Conservation (phyloP, 1,140 invertebrate genomes). For the Hypothenemus hampei region DNA sequence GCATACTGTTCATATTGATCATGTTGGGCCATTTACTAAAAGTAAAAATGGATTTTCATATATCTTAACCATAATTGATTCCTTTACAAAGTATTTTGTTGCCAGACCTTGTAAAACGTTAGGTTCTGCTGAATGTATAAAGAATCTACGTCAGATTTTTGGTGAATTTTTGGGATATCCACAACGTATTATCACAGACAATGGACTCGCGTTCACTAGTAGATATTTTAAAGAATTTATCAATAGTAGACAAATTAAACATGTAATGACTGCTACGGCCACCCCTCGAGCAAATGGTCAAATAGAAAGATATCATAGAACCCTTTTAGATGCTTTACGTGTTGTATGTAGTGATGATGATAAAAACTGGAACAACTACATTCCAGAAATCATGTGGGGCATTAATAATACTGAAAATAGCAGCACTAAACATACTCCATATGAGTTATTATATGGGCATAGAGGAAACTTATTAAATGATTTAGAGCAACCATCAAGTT, state of each 20-base stretch:
- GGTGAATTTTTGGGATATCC: constrained; percentile 23
- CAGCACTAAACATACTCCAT: background rate
- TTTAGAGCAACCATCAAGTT: background rate
- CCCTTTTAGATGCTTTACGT: constrained; percentile 12
- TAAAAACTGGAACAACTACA: constrained; percentile 30
- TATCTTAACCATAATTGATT: too few species aligned
- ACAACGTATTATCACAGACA: constrained; percentile 24
- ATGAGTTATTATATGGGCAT: background rate
- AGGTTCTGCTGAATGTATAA: background rate
- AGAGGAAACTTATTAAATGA: too few species aligned
- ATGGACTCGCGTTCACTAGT: constrained; percentile 32
- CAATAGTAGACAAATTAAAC: constrained; percentile 24
- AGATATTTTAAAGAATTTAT: constrained; percentile 30
- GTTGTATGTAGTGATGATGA: too few species aligned
- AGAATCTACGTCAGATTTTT: background rate
- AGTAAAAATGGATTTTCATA: too few species aligned
- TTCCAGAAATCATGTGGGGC: constrained; percentile 32
- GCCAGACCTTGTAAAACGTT: background rate
- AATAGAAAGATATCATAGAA: constrained; percentile 31
- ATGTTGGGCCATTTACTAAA: constrained; percentile 1
- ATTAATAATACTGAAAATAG: constrained; percentile 29
- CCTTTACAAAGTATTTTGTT: too few species aligned
- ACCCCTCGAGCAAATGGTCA: constrained; percentile 34
- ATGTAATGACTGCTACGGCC: constrained; percentile 26
- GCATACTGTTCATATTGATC: background rate